Base-by-base conservation (phyloP, 1,140 invertebrate species). In the Zaprionus inermis region DNA sequence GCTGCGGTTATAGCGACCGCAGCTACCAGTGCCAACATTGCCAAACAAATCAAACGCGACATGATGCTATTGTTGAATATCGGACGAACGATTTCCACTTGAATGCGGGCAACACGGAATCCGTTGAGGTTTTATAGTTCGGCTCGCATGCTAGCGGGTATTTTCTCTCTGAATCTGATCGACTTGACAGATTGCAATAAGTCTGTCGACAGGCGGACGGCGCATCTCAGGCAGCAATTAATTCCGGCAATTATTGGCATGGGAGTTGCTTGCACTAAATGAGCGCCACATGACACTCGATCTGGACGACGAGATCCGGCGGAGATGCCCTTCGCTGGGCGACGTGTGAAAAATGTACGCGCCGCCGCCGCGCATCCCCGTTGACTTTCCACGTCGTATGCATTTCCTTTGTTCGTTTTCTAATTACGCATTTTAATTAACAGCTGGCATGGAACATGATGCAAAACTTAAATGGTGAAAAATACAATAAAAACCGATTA, bases 221-320 rank as follows among this genome's bases (percentile, higher is more conserved):
- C 30, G 30, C 4, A 68, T 63, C 34, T 58, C 60, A 55, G 24
- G 5, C 55, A 59, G 34, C 74, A 83, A 86, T 83, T 88, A 82
- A 70, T 38, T 7, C 18, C 44, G 16, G 60, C 84, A 88, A 88
- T 88, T 88, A 84, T 59, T 55, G 38, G 63, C 74, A 69, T 74
- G 70, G 74, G 77, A 79, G 55, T 54, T 54, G 24, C 32, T 59
- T 89, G 83, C 81, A 88, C 84, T 83, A 88, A 34, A 88, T 88
- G 83, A 70, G 82, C 82, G 88, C 72, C 83, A 80, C 84, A 83
- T 86, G 84, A 88, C 83, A 82, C 79, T 79, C 76, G 51, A 66
- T 72, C 75, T 76, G 71, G 71, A 44, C 16, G 38, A 81, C 70
- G 73, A 69, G 64, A 81, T 70, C 67, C 76, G 84, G 34, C 83